Percentiles rank a stretch among this genome's conserved stretches.
Evolutionary conservation across 2,888 invertebrate species (phyloP).

Genomic region (Watsonalla binaria): DNA sequence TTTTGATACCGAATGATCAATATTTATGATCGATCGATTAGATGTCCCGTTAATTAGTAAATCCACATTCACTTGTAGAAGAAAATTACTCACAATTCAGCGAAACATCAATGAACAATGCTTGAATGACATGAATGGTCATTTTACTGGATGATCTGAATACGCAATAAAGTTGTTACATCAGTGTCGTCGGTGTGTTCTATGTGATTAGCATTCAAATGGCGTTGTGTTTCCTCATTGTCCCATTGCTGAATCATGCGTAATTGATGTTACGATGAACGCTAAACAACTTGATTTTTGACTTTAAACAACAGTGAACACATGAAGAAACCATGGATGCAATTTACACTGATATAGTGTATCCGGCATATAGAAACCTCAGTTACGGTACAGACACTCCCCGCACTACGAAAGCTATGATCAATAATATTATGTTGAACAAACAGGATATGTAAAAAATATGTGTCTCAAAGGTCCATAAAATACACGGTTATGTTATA

Average conservation of each 20-base stretch:
- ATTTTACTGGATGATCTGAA: conserved; percentile 29
- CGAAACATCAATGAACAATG: conserved; percentile 22
- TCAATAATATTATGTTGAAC: no score
- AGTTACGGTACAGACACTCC: no score
- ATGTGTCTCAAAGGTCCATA: no score
- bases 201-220: conserved; percentile 44
- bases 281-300: conserved; percentile 1
- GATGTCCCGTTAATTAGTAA: no score
- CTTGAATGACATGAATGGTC: conserved; percentile 28
- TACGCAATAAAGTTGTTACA: conserved; percentile 13
- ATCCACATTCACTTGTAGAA: no score
- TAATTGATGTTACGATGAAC: neutral
- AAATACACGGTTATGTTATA: no score
- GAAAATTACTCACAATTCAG: conserved; percentile 10
- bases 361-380: no score
- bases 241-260: conserved; percentile 39
- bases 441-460: no score
- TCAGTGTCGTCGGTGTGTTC: conserved; percentile 21
- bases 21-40: no score
- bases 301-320: neutral
- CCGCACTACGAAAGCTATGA: no score
- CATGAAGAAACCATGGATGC: neutral
- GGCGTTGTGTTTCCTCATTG: conserved; percentile 49
- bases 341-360: no score
- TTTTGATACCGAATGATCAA: no score